Percentiles rank a stretch among this genome's conserved stretches.
These are phyloP conservation scores for Orientallactaga bullata DNA, from an alignment of 2,113 vertebrate species.

Conservation along the genomic window DNA sequence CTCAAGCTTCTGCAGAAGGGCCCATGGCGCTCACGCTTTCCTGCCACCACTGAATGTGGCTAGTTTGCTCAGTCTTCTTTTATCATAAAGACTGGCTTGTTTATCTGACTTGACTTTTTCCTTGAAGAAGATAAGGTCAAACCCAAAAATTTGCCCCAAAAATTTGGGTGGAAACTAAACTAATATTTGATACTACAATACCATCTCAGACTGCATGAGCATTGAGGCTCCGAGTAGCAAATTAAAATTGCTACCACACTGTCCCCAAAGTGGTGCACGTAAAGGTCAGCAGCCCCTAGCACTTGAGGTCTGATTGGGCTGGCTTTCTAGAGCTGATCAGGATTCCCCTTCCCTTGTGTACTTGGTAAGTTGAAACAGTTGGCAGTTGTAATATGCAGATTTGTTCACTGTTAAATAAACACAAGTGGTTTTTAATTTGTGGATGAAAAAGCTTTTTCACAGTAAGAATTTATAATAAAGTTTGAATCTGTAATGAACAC, in stretches of 20 bases:
- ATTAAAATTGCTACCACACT: not conserved
- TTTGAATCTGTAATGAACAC: not conserved
- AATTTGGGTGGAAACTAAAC: not conserved
- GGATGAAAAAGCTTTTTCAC: constrained; percentile 45
- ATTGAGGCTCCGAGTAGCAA: not conserved
- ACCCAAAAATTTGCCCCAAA: not conserved
- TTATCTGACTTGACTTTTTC: constrained; percentile 31
- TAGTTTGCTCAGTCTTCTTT: not conserved
- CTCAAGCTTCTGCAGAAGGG: fast-evolving
- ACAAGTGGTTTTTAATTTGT: not conserved
- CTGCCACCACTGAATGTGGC: fast-evolving
- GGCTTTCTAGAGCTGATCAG: not conserved
- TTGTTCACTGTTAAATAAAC: constrained; percentile 45
- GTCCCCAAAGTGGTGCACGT: not conserved
- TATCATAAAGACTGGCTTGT: not conserved
- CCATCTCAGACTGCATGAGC: not conserved
- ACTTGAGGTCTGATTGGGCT: not conserved
- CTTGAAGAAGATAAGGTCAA: constrained; percentile 16
- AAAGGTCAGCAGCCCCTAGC: not conserved
- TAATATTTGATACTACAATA: not conserved
- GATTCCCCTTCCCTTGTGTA: not conserved
- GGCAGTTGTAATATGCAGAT: not conserved
- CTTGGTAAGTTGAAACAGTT: not conserved
- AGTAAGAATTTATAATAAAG: constrained; percentile 36
- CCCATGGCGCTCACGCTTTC: fast-evolving